phyloP scores from a whole-genome alignment of 2,888 invertebrate genomes.

The Dasysyrphus albostriatus region DNA sequence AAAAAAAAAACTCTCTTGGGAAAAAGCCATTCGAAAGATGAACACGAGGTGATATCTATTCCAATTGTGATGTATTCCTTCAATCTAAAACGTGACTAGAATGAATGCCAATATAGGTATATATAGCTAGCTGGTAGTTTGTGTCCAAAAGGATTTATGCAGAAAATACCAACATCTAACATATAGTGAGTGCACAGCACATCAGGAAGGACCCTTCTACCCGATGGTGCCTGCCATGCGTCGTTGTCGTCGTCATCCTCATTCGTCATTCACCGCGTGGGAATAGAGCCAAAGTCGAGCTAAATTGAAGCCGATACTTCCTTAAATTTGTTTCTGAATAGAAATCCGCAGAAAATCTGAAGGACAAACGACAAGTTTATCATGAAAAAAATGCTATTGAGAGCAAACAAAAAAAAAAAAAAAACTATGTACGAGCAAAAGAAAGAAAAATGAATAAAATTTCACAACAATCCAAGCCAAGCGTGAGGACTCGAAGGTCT shows the following conservation, averaged over 20 bases:
- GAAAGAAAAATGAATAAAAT: constrained; percentile 12
- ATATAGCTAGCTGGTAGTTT: constrained; percentile 47
- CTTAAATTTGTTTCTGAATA: constrained; percentile 50
- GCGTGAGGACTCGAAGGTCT: constrained; percentile 24
- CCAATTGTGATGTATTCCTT: constrained; percentile 73
- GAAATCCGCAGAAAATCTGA: constrained; percentile 38
- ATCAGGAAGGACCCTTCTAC: too few relatives aligned
- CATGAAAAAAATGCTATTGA: constrained; percentile 6
- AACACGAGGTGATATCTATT: constrained; percentile 56
- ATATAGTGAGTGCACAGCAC: background rate
- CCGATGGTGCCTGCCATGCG: too few relatives aligned
- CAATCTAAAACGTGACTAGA: constrained; percentile 75
- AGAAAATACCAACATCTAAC: constrained; percentile 19
- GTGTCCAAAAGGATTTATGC: constrained; percentile 52
- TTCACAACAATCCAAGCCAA: constrained; percentile 3
- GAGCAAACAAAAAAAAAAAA: background rate
- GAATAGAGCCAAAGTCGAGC: background rate
- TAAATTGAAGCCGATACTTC: constrained; percentile 56
- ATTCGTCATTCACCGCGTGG: background rate
- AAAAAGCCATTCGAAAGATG: constrained; percentile 34
- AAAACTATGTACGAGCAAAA: background rate
- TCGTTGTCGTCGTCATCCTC: too few relatives aligned
- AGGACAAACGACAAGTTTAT: constrained; percentile 13
- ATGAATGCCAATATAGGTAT: constrained; percentile 54
- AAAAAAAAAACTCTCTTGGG: background rate